Base-by-base conservation (phyloP, 2,888 invertebrate genomes). In the Zhuqinia jingwanae region DNA sequence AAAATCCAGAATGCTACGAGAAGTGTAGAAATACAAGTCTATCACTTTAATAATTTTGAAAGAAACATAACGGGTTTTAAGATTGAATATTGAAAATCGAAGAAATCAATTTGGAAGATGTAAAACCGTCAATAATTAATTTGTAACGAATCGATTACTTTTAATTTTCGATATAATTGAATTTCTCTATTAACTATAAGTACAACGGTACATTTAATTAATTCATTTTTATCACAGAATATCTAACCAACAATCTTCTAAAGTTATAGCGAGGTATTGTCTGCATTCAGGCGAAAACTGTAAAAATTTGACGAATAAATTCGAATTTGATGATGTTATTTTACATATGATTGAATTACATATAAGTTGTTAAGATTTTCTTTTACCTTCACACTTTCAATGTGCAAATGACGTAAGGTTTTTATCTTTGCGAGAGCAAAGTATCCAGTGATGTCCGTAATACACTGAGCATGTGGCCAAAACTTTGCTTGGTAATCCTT, bases 181-280 rank as follows among this genome's bases (percentile, higher is more conserved):
- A n/a, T n/a, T n/a, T n/a, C n/a, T n/a, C n/a, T n/a, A n/a, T n/a
- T n/a, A n/a, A n/a, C n/a, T n/a, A n/a, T n/a, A n/a, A n/a, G n/a
- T n/a, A n/a, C n/a, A n/a, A n/a, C 2, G n/a, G 2, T 13, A 15
- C 13, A 8, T n/a, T 15, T 50, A 13, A 2, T 30, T 15, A 73
- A 73, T 2, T 73, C 17, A 36, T 10, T 45, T 73, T 65, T 84
- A 87, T 87, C 88, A 86, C 86, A 88, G 84, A 82, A 89, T 75
- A 60, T 89, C 89, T 78, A 89, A 22, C 89, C 89, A 89, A 50
- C 89, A 89, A 89, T 89, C 87, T 82, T 88, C 88, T 68, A 89
- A 70, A 8, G 88, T 80, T 42, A 77, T 36, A 11, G 78, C 53
- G 3, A 89, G 75, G 78, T 79, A 79, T 79, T 82, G 85, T 58